A percentile compares a stretch with the other conserved stretches of the same genome.
phyloP scores from a whole-genome alignment of 2,888 invertebrate species.

The Aleiodes alternator region DNA sequence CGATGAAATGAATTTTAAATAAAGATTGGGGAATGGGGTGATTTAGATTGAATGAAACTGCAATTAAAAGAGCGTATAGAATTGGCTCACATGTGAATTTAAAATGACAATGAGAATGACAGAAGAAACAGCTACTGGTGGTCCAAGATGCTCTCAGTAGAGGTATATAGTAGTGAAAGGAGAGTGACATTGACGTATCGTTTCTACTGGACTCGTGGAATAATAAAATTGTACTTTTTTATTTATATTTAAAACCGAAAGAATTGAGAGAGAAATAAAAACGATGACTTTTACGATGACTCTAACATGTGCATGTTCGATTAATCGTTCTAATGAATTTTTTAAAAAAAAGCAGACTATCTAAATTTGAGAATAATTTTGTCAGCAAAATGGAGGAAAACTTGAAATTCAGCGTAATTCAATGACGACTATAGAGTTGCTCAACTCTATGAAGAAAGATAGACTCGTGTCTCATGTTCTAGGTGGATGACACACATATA shows the following conservation, averaged over 20 bases:
- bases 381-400: constrained; percentile 7
- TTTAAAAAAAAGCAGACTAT: neutral
- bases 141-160: constrained; percentile 46
- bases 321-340: neutral
- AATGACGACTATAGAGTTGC: constrained; percentile 67
- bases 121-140: constrained; percentile 43
- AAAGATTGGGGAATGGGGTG: neutral
- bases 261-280: neutral
- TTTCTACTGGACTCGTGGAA: constrained; percentile 13
- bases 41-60: constrained; percentile 7
- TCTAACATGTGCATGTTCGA: constrained; percentile 19
- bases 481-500: constrained; percentile 64
- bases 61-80: constrained; percentile 15
- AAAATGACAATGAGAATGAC: constrained; percentile 27
- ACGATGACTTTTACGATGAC: constrained; percentile 4
- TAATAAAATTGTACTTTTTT: constrained; percentile 26
- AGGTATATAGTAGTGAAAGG: neutral
- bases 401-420: constrained; percentile 66
- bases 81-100: constrained; percentile 29
- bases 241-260: neutral
- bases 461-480: constrained; percentile 62
- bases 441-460: constrained; percentile 57
- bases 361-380: neutral
- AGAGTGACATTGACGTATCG: constrained; percentile 62
- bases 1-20: neutral